Base-by-base conservation (phyloP, 2,888 invertebrate species). In the Dynastes hyllus region DNA sequence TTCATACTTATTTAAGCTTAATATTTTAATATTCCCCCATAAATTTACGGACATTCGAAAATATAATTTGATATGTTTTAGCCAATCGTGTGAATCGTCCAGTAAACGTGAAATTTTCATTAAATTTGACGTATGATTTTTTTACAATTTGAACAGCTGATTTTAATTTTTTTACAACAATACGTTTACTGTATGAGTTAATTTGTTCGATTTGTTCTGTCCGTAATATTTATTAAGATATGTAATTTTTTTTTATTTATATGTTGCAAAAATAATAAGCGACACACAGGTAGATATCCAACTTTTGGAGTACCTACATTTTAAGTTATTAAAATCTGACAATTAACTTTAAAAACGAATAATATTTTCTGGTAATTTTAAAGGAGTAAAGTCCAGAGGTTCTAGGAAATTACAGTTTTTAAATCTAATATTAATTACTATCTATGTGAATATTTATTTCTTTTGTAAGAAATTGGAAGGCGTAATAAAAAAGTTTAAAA, bases 381-480 rank as follows among this genome's bases (percentile, higher is more conserved):
- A 37, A 61, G 61, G 61, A 45, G 40, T 2, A 61, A 75, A 63
- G 73, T 61, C 73, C 73, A 75, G 73, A 75, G 73, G 22, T 75
- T 63, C 55, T 75, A 75, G 73, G 45, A 75, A 75, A 75, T 50
- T 45, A 27, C 45, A 45, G 45, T 75, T 75, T 75, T 75, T 75
- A 75, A 75, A 75, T 75, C 73, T 75, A 78, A 73, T 51, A 78
- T 78, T 45, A 78, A 71, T 78, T 71, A 77, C 77, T 75, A 61
- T 73, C 73, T 71, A 71, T 78, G 78, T 78, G 78, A 81, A 79
- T 81, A 82, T 83, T 81, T 83, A 83, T 83, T 80, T 80, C 83
- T 81, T 83, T 83, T 83, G 82, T 82, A 83, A 82, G 78, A 83
- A 80, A 82, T 78, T 81, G 80, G 78, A 80, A 77, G 77, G 82